Conservation (phyloP, 2,888 invertebrate genomes). For the Brassicogethes aeneus region DNA sequence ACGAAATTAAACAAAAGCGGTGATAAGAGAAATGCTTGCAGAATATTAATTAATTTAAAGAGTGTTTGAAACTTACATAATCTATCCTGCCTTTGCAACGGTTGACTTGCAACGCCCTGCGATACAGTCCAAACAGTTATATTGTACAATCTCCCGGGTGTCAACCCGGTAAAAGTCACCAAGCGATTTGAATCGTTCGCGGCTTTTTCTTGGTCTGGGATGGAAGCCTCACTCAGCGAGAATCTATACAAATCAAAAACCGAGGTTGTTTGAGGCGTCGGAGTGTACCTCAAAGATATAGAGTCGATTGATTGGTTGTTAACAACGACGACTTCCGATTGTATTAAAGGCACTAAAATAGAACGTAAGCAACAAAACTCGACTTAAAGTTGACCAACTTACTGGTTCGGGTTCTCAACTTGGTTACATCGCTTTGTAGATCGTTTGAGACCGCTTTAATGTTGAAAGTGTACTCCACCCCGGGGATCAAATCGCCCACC, state of each 20-base stretch:
- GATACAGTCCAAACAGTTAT: slow-evolving; percentile 91
- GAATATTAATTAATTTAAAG: no score
- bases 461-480: slow-evolving; percentile 68
- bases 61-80: no score
- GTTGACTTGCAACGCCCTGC: slow-evolving; percentile 73
- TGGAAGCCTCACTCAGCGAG: slow-evolving; percentile 63
- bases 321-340: slow-evolving; percentile 84
- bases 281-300: slow-evolving; percentile 70
- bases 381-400: no score
- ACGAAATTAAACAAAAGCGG: no score
- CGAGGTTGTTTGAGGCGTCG: slow-evolving; percentile 71
- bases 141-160: slow-evolving; percentile 83
- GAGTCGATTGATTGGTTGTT: slow-evolving; percentile 66
- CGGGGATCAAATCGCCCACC: slow-evolving; percentile 70
- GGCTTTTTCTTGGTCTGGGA: slow-evolving; percentile 62
- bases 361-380: no score
- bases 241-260: slow-evolving; percentile 81
- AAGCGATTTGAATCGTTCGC: slow-evolving; percentile 67
- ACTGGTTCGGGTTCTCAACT: slow-evolving; percentile 69
- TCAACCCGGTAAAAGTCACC: slow-evolving; percentile 70
- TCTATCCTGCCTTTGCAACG: slow-evolving; percentile 79
- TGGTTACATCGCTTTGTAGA: slow-evolving; percentile 67
- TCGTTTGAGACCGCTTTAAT: slow-evolving; percentile 73
- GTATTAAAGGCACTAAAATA: slow-evolving; percentile 71
- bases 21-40: no score